These are phyloP conservation scores for Lemur catta DNA, from an alignment of 2,797 vertebrate genomes.

Conservation along the genomic window DNA sequence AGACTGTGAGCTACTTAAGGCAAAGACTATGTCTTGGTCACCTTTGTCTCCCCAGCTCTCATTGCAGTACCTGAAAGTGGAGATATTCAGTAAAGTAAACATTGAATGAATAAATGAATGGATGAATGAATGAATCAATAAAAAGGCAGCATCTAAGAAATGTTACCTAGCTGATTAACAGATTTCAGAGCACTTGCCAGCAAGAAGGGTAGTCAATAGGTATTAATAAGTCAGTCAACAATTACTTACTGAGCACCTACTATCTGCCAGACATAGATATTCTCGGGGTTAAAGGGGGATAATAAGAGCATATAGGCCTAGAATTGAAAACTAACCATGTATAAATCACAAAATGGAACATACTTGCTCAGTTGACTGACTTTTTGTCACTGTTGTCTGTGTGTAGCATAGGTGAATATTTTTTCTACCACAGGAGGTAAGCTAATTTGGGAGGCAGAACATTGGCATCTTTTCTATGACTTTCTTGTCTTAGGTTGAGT, in stretches of 20 bases:
- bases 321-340: slow-evolving; percentile 29
- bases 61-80: background rate
- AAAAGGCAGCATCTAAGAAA: background rate
- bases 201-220: background rate
- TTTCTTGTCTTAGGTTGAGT: background rate
- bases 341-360: background rate
- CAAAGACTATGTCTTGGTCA: background rate
- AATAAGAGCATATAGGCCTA: background rate
- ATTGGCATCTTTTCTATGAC: slow-evolving; percentile 10
- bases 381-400: background rate
- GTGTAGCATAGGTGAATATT: background rate
- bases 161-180: background rate
- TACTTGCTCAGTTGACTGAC: background rate
- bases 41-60: background rate
- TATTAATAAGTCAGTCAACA: background rate
- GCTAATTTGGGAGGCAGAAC: background rate
- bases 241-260: background rate
- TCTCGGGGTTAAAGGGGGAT: background rate
- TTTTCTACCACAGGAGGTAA: background rate
- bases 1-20: background rate
- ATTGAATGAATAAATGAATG: background rate
- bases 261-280: background rate
- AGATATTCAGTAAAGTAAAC: slow-evolving; percentile 25
- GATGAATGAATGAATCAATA: background rate
- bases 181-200: slow-evolving; percentile 6